Percentiles rank a stretch among this genome's conserved stretches.
Evolutionary conservation across 2,888 invertebrate species (phyloP).

Genomic region (Eumerus sabulonum): DNA sequence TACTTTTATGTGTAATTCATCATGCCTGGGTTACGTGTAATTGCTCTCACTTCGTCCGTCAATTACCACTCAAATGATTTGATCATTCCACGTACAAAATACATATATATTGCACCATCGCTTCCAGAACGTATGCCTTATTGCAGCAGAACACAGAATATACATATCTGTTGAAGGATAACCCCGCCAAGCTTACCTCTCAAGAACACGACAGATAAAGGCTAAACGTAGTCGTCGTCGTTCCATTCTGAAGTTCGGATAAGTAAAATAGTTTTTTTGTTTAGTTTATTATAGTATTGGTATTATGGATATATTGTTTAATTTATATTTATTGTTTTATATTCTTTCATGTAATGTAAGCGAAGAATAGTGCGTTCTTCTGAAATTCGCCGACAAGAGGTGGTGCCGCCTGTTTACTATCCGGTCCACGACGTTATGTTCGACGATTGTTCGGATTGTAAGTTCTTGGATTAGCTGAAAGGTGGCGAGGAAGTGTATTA

Average conservation of each 20-base stretch:
- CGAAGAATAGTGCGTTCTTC: conserved; percentile 38
- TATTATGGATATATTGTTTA: too few relatives aligned
- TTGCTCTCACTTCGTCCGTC: conserved; percentile 21
- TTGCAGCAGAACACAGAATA: neutral
- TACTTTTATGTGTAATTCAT: conserved; percentile 27
- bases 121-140: conserved; percentile 41
- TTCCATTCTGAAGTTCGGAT: conserved; percentile 19
- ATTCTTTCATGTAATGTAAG: conserved; percentile 29
- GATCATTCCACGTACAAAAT: conserved; percentile 35
- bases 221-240: too few relatives aligned
- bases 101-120: conserved; percentile 13
- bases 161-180: too few relatives aligned
- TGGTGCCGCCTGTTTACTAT: conserved; percentile 19
- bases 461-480: conserved; percentile 48
- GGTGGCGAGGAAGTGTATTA: conserved; percentile 12
- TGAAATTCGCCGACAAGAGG: conserved; percentile 24
- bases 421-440: conserved; percentile 49
- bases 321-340: conserved; percentile 8
- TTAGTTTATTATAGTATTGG: too few relatives aligned
- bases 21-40: conserved; percentile 31
- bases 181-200: too few relatives aligned
- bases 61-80: conserved; percentile 24
- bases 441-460: conserved; percentile 59
- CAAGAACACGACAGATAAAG: neutral
- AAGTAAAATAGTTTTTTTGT: conserved; percentile 24